Evolutionary conservation across 2,797 vertebrate genomes (phyloP), one percentile per base, ranked within the genome.

Genomic region (Myotis vivesi): DNA sequence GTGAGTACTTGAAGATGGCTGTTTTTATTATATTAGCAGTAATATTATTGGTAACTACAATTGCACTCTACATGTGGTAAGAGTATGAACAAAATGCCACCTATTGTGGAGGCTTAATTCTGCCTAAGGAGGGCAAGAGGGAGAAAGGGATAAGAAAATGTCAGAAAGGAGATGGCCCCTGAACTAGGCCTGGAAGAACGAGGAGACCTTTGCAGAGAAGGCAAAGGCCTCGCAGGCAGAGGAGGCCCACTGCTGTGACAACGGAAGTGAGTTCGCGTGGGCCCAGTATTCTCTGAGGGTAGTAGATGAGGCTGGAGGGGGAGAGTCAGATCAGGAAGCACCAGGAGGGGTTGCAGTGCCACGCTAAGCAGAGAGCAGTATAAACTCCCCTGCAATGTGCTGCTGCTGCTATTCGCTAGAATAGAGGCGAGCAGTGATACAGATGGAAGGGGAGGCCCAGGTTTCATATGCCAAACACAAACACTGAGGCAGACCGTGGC

Each of bases 241-340:
- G 36, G 28, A n/a, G 51, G 6, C 7, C 44, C 8, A 1, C 5
- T 4, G 1, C 30, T 28, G 1, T 41, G 30, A 75, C 8, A 3
- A 12, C 3, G 1, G 10, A 30, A 55, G 62, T 6, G 25, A 36
- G 7, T 16, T 2, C 0, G 0, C 8, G 0, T 5, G 5, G 1
- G 4, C 38, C 53, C 57, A 3, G 33, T 4, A 4, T 57, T 53
- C 90, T 66, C 51, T 4, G 2, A 64, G 44, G n/a, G 9, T 9
- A 23, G n/a, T 0, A 13, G 49, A 15, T 30, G 68, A 77, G 36
- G 30, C 33, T 66, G 68, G 17, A 36, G 57, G n/a, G 53, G 46
- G 53, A 28, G 17, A 68, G n/a, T 64, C 6, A 62, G 55, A 28
- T 8, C 46, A 10, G 11, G 77, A 88, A 75, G 44, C 51, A n/a